Evolutionary conservation across 2,113 vertebrate genomes (phyloP), one percentile per base, ranked within the genome.

Genomic region (Phylloscopus whistleri): DNA sequence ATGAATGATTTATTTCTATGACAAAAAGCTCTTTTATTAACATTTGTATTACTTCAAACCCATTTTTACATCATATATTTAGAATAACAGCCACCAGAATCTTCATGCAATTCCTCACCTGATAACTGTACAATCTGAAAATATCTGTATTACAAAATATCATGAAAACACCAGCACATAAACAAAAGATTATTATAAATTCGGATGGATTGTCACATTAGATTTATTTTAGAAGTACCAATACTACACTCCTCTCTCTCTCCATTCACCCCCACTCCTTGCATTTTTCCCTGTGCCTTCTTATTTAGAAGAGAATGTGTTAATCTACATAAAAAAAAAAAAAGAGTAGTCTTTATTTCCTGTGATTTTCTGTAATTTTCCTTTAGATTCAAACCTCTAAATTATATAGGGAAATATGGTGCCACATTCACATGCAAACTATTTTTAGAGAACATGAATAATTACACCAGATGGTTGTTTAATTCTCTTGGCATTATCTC

Each of bases 381-480:
- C 74, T 92, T 89, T 88, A 94, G 91, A 94, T 81, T 95, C 92
- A 96, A 94, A 96, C 73, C 78, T 87, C 69, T 76, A 93, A 97
- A 96, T 96, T 97, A 94, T 82, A 95, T 95, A 68, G 63, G 79
- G 69, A 97, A 96, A 90, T 87, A 94, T 96, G 76, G 80, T 96
- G 76, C 69, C 92, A 96, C 62, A 63, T 96, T 97, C 95, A 95
- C 96, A 93, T 95, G 89, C 83, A 97, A 95, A 88, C 94, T 98
- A 98, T 98, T 98, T 98, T 98, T 97, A 98, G 97, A 69, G 72
- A 96, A 86, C 89, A 92, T 98, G 97, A 98, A 97, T 97, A 97
- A 97, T 97, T 96, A 92, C 90, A 97, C 94, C 97, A 98, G 98
- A 98, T 98, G 98, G 97, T 96, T 97, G 96, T 93, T 97, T 97